phyloP scores from a whole-genome alignment of 2,113 vertebrate genomes.

The Narcine bancroftii region DNA sequence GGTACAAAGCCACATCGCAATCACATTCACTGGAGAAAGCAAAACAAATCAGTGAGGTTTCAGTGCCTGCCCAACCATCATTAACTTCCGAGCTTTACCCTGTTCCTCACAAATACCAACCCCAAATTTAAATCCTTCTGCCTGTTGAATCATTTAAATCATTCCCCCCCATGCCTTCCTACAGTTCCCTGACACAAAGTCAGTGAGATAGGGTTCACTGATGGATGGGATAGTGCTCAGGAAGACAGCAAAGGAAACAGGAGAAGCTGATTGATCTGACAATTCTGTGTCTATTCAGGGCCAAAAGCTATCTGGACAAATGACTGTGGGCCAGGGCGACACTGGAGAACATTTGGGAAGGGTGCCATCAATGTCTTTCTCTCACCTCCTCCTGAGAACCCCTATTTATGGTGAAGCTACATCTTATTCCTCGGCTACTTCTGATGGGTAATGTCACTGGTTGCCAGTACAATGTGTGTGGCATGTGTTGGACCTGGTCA shows the following conservation, averaged over 20 bases:
- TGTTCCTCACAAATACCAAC: background rate
- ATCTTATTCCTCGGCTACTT: background rate
- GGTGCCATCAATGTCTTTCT: no score
- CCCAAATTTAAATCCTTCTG: background rate
- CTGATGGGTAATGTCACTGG: no score
- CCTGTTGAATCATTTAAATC: background rate
- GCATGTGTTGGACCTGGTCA: background rate
- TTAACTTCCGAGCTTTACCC: background rate
- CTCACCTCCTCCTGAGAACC: no score
- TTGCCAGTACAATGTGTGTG: no score
- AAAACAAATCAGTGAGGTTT: background rate
- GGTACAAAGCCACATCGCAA: background rate
- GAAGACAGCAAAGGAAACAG: no score
- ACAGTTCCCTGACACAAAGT: background rate
- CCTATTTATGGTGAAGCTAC: background rate
- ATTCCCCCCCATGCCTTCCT: background rate
- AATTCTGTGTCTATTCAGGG: no score
- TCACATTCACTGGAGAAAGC: background rate
- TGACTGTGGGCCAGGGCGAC: no score
- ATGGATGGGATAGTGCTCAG: no score
- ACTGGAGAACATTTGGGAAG: no score
- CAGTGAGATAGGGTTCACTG: no score
- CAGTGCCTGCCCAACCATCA: background rate
- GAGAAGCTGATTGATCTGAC: no score
- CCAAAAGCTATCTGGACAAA: no score